Evolutionary conservation across 2,113 vertebrate genomes (phyloP), one percentile per base, ranked within the genome.

Genomic region (Tenrec ecaudatus): DNA sequence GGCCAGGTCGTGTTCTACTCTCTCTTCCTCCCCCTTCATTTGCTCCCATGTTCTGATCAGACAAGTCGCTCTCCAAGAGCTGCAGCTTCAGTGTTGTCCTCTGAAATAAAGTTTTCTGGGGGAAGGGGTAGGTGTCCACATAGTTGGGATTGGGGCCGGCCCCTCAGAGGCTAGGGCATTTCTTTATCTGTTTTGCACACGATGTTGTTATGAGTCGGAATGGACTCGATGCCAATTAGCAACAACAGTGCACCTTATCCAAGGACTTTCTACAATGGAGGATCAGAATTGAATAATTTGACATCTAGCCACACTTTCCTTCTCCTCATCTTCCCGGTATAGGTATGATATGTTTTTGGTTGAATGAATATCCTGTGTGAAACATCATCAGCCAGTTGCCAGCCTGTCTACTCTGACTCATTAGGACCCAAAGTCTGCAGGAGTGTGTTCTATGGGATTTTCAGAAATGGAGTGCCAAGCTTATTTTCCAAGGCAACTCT

Each of bases 261-360:
- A 69, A 53, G 84, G 38, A 68, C 36, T 94, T 86, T 47, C 36
- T 73, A 43, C 43, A 91, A 20, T 92, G 43, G 17, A 68, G 84
- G 33, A 82, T 82, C 40, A 86, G 60, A 86, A 88, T 69, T 90
- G 40, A 76, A 29, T 96, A 64, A 7, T 71, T 31, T 73, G 62
- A 69, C 4, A 76, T 19, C 90, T 10, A 57, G 6, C 22, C 19
- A 86, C 20, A 76, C 4, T 66, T 1, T 66, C 9, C 33, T n/a
- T 85, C 23, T 91, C 58, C 25, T 66, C 14, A 89, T 83, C 33
- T 91, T 82, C 38, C 57, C 38, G 80, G 62, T 76, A 86, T 33
- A 89, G 36, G 90, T 68, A 80, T 83, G 31, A 31, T 53, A 40
- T 87, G 47, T 38, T 82, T 92, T 86, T 82, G 31, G 38, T 89